Conservation (phyloP, 2,888 invertebrate genomes). For the Machimus atricapillus region DNA sequence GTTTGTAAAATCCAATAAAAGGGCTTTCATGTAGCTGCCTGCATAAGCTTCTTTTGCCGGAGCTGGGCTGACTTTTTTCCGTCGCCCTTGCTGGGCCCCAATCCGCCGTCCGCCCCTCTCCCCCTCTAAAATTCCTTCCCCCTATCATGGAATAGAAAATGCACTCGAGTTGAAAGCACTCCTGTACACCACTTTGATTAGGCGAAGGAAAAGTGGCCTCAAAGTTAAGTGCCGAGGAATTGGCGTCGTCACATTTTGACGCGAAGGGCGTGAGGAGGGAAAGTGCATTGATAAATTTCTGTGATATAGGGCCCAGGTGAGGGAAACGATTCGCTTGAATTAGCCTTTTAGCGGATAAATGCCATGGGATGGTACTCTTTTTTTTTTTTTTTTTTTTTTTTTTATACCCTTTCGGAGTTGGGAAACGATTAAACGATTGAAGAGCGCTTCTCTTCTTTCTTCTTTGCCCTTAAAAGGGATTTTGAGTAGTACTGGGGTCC, state of each 20-base stretch:
- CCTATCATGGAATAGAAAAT: background rate
- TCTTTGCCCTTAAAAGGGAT: background rate
- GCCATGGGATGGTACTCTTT: background rate
- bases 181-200: background rate
- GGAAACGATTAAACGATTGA: background rate
- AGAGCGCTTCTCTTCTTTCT: background rate
- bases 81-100: background rate
- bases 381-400: too few species aligned
- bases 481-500: background rate
- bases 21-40: conserved; percentile 20
- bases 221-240: background rate
- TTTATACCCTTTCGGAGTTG: background rate
- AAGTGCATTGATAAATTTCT: background rate
- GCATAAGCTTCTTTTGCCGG: background rate
- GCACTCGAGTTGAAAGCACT: background rate
- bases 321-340: background rate
- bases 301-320: background rate
- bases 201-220: background rate
- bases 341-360: background rate
- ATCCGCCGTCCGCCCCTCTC: background rate
- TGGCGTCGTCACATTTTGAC: background rate
- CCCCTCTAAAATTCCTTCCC: background rate
- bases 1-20: conserved; percentile 35
- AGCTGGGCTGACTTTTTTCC: background rate
- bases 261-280: background rate